Percentiles rank a stretch among this genome's conserved stretches.
These are phyloP conservation scores for Paracanthobrama guichenoti DNA, from an alignment of 2,113 vertebrate genomes.

Conservation along the genomic window DNA sequence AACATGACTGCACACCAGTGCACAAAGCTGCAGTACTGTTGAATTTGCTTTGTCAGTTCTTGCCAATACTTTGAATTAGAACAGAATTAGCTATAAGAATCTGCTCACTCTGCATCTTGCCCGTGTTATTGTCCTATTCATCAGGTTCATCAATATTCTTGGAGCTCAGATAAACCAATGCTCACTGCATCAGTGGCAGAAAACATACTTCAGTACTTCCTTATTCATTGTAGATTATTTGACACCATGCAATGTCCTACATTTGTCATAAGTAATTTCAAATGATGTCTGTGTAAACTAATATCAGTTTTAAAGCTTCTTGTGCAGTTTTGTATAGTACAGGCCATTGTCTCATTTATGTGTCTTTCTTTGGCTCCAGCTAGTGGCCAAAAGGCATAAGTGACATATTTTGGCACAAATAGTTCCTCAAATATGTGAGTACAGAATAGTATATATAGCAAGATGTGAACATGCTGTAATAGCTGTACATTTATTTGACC, in stretches of 20 bases:
- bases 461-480: not conserved
- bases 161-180: not conserved
- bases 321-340: not conserved
- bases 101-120: not conserved
- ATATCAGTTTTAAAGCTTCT: not conserved
- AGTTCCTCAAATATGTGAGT: not conserved
- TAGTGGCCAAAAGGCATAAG: constrained; percentile 24
- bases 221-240: not conserved
- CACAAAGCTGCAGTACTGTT: too few species aligned
- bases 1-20: too few species aligned
- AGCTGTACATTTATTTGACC: not conserved
- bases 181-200: not conserved
- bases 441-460: not conserved
- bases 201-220: not conserved
- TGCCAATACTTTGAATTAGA: not conserved
- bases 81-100: not conserved
- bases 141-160: not conserved
- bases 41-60: not conserved
- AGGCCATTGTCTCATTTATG: not conserved
- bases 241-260: not conserved
- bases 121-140: constrained; percentile 1
- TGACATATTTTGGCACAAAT: not conserved
- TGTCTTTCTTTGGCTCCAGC: constrained; percentile 39
- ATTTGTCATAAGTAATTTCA: not conserved
- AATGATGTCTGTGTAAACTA: not conserved